Evolutionary conservation across 1,140 invertebrate genomes (phyloP).

Genomic region (Platyscapa corneri): DNA sequence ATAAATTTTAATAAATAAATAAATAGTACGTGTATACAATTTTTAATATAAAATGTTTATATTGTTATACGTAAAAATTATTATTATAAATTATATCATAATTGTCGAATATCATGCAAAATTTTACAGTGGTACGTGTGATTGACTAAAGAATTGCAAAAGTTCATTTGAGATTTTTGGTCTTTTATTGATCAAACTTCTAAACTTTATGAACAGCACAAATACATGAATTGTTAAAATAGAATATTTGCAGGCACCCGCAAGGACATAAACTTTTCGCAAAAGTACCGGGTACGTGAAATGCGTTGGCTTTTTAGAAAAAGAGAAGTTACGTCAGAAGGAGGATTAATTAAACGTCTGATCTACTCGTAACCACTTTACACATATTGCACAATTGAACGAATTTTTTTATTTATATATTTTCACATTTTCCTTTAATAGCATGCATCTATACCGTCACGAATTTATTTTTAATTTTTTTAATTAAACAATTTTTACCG

Average conservation of each 20-base stretch:
- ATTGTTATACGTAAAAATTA: conserved; percentile 17
- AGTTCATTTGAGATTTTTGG: conserved; percentile 25
- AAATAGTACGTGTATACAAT: conserved; percentile 3
- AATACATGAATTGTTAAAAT: conserved; percentile 52
- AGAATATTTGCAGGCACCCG: conserved; percentile 43
- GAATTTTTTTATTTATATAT: conserved; percentile 42
- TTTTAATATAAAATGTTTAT: conserved; percentile 16
- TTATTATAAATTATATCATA: neutral
- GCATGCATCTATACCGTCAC: conserved; percentile 38
- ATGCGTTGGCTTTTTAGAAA: conserved; percentile 33
- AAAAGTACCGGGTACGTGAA: neutral
- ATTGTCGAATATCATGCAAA: neutral
- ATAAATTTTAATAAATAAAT: conserved; percentile 26
- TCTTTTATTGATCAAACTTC: conserved; percentile 53
- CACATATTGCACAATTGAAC: conserved; percentile 49
- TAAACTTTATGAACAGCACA: conserved; percentile 51
- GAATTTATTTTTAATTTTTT: neutral
- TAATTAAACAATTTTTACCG: neutral
- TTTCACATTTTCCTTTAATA: conserved; percentile 23
- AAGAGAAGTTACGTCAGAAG: conserved; percentile 13
- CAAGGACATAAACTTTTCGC: conserved; percentile 38
- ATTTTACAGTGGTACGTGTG: conserved; percentile 13
- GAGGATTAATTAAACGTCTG: conserved; percentile 21
- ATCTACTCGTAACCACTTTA: conserved; percentile 49
- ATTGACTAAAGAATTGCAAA: conserved; percentile 22